Evolutionary conservation across 2,888 invertebrate genomes (phyloP).

Genomic region (Strigamia maritima): DNA sequence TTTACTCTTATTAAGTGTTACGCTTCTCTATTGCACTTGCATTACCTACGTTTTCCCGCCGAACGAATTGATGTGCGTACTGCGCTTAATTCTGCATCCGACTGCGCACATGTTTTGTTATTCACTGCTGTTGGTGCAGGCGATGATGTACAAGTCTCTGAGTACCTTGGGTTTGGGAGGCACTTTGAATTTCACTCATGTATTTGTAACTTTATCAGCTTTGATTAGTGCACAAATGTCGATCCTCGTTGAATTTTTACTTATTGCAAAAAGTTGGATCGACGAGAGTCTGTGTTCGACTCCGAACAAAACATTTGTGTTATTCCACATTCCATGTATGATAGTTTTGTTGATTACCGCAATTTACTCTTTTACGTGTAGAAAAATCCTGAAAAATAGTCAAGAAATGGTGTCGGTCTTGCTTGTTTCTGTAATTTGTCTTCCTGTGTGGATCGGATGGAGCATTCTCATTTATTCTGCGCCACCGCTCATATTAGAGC

Average conservation of each 20-base stretch:
- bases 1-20: constrained; percentile 49
- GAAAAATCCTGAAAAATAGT: constrained; percentile 50
- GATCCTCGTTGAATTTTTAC: constrained; percentile 48
- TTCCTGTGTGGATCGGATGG: constrained; percentile 48
- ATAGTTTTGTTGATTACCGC: constrained; percentile 48
- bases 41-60: constrained; percentile 50
- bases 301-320: constrained; percentile 47
- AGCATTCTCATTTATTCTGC: constrained; percentile 38
- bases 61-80: constrained; percentile 47
- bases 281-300: constrained; percentile 45
- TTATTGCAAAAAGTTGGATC: constrained; percentile 20
- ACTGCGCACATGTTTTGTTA: constrained; percentile 50
- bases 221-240: constrained; percentile 47
- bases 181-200: constrained; percentile 40
- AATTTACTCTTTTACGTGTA: constrained; percentile 49
- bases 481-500: constrained; percentile 46
- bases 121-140: constrained; percentile 51
- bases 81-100: constrained; percentile 49
- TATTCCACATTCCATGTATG: constrained; percentile 48
- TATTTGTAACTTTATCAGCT: constrained; percentile 42
- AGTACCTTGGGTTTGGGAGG: constrained; percentile 52
- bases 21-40: constrained; percentile 49
- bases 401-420: constrained; percentile 50
- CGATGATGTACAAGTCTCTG: constrained; percentile 51
- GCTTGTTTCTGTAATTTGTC: constrained; percentile 47